phyloP scores from a whole-genome alignment of 2,113 vertebrate species.

The Hippocampus zosterae region DNA sequence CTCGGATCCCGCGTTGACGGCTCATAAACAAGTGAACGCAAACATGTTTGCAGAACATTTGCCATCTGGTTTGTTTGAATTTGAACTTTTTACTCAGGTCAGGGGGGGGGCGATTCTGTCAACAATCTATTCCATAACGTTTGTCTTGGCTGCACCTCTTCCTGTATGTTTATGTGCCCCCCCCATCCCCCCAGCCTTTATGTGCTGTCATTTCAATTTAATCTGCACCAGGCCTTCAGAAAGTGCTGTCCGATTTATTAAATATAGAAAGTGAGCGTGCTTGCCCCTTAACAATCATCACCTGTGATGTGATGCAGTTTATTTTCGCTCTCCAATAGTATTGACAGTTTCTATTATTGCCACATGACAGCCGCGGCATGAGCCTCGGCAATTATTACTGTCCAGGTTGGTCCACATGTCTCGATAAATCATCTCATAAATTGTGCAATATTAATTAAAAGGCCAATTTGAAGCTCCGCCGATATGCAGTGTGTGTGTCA shows the following conservation, averaged over 20 bases:
- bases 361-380: background rate
- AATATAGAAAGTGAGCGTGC: no score
- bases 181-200: no score
- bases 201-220: no score
- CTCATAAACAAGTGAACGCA: background rate
- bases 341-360: background rate
- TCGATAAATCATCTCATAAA: no score
- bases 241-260: no score
- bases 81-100: background rate
- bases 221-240: no score
- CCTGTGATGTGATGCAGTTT: background rate
- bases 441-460: background rate
- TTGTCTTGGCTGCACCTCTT: no score
- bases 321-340: background rate
- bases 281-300: no score
- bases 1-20: background rate
- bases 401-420: no score
- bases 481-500: background rate
- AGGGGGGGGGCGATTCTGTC: background rate
- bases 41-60: background rate
- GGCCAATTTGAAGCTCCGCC: background rate
- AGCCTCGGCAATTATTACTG: background rate
- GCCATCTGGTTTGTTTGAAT: background rate
- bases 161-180: no score
- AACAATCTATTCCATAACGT: background rate